A percentile compares a stretch with the other conserved stretches of the same genome.
phyloP scores from a whole-genome alignment of 2,797 vertebrate genomes.

The Clarias pachynema region DNA sequence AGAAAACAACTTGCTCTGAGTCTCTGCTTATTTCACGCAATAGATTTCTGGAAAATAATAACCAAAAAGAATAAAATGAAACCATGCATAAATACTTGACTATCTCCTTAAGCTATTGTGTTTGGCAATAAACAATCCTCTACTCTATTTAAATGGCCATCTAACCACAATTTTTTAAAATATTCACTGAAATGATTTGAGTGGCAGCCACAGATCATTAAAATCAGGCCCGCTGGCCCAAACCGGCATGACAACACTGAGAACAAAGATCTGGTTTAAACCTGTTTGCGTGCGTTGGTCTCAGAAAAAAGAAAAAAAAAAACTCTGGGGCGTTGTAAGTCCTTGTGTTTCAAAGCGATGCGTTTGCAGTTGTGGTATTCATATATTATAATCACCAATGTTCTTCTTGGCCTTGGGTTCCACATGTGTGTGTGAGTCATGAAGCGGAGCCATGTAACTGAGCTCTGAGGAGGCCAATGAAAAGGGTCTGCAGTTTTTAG shows the following conservation, averaged over 20 bases:
- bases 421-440: conserved; percentile 51
- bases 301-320: neutral
- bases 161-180: conserved; percentile 25
- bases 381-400: conserved; percentile 45
- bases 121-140: neutral
- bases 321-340: conserved; percentile 31
- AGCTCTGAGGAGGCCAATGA: conserved; percentile 31
- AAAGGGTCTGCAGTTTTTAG: conserved; percentile 25
- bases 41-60: neutral
- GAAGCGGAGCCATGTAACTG: neutral
- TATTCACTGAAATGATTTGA: conserved; percentile 35
- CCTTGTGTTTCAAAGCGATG: conserved; percentile 35
- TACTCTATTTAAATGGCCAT: neutral
- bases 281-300: conserved; percentile 40
- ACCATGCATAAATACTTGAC: neutral
- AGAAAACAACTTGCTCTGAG: neutral
- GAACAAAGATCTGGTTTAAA: conserved; percentile 45
- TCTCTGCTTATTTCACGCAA: neutral
- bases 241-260: conserved; percentile 25
- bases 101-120: neutral
- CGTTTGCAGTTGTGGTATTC: conserved; percentile 41
- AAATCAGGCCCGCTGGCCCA: conserved; percentile 34
- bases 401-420: conserved; percentile 33
- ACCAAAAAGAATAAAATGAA: neutral
- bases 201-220: conserved; percentile 38